Evolutionary conservation across 2,113 vertebrate species (phyloP).

Genomic region (Chelonoidis abingdonii): DNA sequence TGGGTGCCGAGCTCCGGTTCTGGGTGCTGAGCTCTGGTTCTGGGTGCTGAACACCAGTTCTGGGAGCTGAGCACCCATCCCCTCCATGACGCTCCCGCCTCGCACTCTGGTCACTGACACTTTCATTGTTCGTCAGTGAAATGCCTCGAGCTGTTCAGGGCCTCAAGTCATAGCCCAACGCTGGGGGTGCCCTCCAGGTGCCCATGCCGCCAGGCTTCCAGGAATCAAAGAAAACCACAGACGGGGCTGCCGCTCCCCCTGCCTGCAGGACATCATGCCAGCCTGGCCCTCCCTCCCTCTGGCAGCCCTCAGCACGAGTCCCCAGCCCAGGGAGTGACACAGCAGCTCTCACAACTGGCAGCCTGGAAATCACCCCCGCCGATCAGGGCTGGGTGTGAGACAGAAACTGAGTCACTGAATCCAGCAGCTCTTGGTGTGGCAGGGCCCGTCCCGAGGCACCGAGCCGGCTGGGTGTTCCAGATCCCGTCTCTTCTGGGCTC

Average conservation of each 20-base stretch:
- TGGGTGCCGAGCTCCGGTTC: too few relatives aligned
- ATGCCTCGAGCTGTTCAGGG: background rate
- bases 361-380: rapidly evolving
- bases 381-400: background rate
- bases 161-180: background rate
- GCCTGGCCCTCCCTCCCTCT: rapidly evolving
- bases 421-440: background rate
- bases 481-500: background rate
- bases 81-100: background rate
- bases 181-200: rapidly evolving
- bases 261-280: background rate
- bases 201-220: background rate
- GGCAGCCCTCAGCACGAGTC: background rate
- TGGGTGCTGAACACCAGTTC: background rate
- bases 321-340: rapidly evolving
- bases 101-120: background rate
- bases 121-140: background rate
- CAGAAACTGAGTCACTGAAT: background rate
- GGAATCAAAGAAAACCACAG: rapidly evolving
- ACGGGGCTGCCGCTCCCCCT: rapidly evolving
- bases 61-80: background rate
- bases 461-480: too few relatives aligned
- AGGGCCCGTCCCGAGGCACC: background rate
- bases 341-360: background rate
- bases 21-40: background rate